These are phyloP conservation scores for Cremastobaeus sp. DNA, from an alignment of 2,888 invertebrate genomes.

Conservation along the genomic window DNA sequence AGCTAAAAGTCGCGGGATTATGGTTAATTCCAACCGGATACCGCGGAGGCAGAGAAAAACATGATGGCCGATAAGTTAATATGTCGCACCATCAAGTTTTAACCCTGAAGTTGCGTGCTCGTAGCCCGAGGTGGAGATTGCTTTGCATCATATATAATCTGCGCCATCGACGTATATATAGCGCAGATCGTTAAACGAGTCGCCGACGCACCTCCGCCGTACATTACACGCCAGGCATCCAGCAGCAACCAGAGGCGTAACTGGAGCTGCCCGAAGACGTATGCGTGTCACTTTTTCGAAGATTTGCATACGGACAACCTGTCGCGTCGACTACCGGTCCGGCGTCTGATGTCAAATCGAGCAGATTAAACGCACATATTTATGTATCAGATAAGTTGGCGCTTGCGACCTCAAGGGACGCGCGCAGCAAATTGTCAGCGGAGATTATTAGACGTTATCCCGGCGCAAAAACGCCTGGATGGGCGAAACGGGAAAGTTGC, in stretches of 20 bases:
- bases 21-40: slow-evolving; percentile 33
- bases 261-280: slow-evolving; percentile 40
- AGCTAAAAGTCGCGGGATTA: no score
- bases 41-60: slow-evolving; percentile 26
- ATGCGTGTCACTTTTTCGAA: slow-evolving; percentile 18
- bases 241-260: slow-evolving; percentile 43
- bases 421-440: slow-evolving; percentile 45
- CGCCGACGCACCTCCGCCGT: slow-evolving; percentile 49
- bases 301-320: slow-evolving; percentile 18
- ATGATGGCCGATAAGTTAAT: slow-evolving; percentile 50
- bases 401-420: slow-evolving; percentile 23
- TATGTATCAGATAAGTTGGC: slow-evolving; percentile 41
- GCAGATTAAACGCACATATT: slow-evolving; percentile 45
- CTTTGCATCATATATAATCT: slow-evolving; percentile 54
- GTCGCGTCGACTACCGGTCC: slow-evolving; percentile 16
- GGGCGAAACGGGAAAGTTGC: slow-evolving; percentile 11
- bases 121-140: slow-evolving; percentile 52
- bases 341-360: slow-evolving; percentile 44
- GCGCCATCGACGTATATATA: slow-evolving; percentile 57
- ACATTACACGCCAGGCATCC: slow-evolving; percentile 45
- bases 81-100: slow-evolving; percentile 48
- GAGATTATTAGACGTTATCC: slow-evolving; percentile 36
- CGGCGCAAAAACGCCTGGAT: slow-evolving; percentile 3
- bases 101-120: slow-evolving; percentile 39
- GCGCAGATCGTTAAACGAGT: slow-evolving; percentile 48